A percentile compares a stretch with the other conserved stretches of the same genome.
Evolutionary conservation across 2,888 invertebrate genomes (phyloP).

Genomic region (Lamellibrachia columna): DNA sequence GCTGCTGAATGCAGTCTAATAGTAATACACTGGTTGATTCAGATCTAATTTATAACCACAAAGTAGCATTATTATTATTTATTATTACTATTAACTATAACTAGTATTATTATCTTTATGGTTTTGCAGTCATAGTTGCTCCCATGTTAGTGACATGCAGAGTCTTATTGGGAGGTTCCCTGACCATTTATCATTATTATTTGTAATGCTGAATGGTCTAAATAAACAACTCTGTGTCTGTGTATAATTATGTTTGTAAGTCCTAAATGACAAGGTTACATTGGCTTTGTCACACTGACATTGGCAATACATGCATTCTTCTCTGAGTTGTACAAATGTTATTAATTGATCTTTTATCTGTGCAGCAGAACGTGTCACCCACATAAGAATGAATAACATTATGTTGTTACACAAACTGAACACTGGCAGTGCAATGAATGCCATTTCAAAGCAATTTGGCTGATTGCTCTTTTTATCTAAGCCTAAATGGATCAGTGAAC

Average conservation of each 20-base stretch:
- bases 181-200: too few species aligned
- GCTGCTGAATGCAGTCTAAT: background rate
- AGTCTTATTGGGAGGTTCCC: too few species aligned
- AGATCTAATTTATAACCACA: background rate
- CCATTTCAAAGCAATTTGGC: background rate
- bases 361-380: background rate
- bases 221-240: too few species aligned
- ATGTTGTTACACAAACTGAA: background rate
- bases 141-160: too few species aligned
- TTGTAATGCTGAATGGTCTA: too few species aligned
- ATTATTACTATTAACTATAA: too few species aligned
- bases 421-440: background rate
- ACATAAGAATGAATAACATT: background rate
- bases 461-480: background rate
- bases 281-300: background rate
- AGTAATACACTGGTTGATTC: background rate
- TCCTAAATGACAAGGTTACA: background rate
- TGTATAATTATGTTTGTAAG: background rate
- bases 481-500: background rate
- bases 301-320: background rate
- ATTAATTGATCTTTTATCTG: background rate
- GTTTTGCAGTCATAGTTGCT: too few species aligned
- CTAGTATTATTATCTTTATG: too few species aligned
- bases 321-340: background rate
- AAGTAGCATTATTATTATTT: too few species aligned